A percentile compares a stretch with the other conserved stretches of the same genome.
These are phyloP conservation scores for cattle (Bos taurus) DNA, from an alignment of 2,113 vertebrate genomes.

Conservation along the genomic window ARS-UCD2.0 NC_037329.1:87676001-87676500, in stretches of 20 bases:
- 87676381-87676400: not conserved
- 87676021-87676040: not conserved
- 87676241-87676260: not conserved
- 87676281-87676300: not conserved
- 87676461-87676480: too few species aligned
- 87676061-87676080: not conserved
- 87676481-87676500: too few species aligned
- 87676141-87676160: not conserved
- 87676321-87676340: not conserved
- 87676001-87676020: not conserved
- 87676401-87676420: not conserved
- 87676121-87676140: not conserved
- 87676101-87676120: not conserved
- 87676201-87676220: not conserved
- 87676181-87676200: not conserved
- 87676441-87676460: too few species aligned
- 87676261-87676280: not conserved
- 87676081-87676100: not conserved
- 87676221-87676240: not conserved
- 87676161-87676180: not conserved
- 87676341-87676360: not conserved
- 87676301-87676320: not conserved
- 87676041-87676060: not conserved
- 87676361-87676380: too few species aligned
- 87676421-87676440: too few species aligned